Base-by-base conservation (phyloP, 2,113 vertebrate genomes). In the Chaetodon auriga region DNA sequence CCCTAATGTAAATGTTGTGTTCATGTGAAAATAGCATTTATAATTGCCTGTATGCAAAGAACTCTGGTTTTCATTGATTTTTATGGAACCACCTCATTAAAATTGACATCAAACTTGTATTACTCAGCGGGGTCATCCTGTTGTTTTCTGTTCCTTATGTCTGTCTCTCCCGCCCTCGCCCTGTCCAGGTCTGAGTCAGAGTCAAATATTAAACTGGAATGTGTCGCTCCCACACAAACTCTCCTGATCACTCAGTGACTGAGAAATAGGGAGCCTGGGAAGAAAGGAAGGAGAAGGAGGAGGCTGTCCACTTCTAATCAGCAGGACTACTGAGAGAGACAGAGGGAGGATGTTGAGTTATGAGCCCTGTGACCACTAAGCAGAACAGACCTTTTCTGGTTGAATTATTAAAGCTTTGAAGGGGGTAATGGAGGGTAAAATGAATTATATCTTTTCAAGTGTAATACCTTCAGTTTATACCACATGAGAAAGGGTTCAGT, bases 201-300 rank as follows among this genome's bases (percentile, higher is more conserved):
- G 90, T 94, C 82, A 94, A 94, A 94, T 92, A 94, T 95, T 95
- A 94, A 95, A 90, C 94, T 86, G 92, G 93, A 94, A 94, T 91
- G 93, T 84, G 72, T 90, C 81, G 36, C 94, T 92, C 94, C 94
- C 92, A 93, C 93, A 83, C 86, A 92, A 75, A 84, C 75, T 73
- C 79, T 84, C 51, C 82, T 75, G 78, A 78, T 85, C 79, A 86
- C 85, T 90, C 84, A 87, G 60, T 85, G 78, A 91, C 88, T 85
- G 68, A 74, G 54, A 91, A 92, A 90, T 82, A 81, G 90, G 93
- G 91, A 92, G 89, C 91, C 72, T 94, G 87, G 86, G 92, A 90
- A 89, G 85, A 86, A 82, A 86, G 61, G 68, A 70, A 87, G 64
- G 70, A 76, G 68, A 76, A 80, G 79, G 62, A 66, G 89, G 83